phyloP scores from a whole-genome alignment of 35 echinoderm and acorn worm genomes.

The Strongylocentrotus purpuratus region DNA sequence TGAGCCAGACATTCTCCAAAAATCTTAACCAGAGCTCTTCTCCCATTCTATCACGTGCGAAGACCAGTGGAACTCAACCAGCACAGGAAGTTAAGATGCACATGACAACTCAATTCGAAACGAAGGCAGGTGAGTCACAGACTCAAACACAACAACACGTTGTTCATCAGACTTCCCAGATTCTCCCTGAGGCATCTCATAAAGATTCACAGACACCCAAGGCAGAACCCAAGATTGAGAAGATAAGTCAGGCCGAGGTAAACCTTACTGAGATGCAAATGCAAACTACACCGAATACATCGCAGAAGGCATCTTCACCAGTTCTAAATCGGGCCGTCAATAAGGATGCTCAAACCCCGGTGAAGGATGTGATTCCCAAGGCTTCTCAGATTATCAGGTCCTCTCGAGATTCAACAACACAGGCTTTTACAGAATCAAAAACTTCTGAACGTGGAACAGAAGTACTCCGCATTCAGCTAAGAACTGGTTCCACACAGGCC shows the following conservation, averaged over 20 bases:
- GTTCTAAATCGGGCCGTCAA: neutral
- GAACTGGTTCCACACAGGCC: slow-evolving; percentile 10
- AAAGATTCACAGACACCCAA: slow-evolving; percentile 31
- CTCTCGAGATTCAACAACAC: neutral
- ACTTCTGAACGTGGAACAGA: neutral
- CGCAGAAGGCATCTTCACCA: slow-evolving; percentile 7
- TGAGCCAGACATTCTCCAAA: neutral
- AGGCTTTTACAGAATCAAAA: neutral
- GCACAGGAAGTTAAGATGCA: neutral
- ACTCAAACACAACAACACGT: neutral
- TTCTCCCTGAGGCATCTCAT: neutral
- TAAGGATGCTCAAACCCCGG: slow-evolving; percentile 19
- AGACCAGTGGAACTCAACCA: neutral
- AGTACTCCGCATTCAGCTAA: neutral
- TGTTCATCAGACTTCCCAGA: neutral
- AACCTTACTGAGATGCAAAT: neutral
- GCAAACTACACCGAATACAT: neutral
- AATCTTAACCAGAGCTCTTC: neutral
- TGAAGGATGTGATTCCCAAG: slow-evolving; percentile 24
- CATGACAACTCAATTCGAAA: slow-evolving; percentile 29
- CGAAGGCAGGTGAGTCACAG: neutral
- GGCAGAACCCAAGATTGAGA: neutral
- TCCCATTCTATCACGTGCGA: neutral
- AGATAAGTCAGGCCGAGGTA: neutral
- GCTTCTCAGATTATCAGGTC: slow-evolving; percentile 20